These are phyloP conservation scores for Crossaster papposus DNA, from an alignment of 53 echinoderm and acorn worm species.

Conservation along the genomic window DNA sequence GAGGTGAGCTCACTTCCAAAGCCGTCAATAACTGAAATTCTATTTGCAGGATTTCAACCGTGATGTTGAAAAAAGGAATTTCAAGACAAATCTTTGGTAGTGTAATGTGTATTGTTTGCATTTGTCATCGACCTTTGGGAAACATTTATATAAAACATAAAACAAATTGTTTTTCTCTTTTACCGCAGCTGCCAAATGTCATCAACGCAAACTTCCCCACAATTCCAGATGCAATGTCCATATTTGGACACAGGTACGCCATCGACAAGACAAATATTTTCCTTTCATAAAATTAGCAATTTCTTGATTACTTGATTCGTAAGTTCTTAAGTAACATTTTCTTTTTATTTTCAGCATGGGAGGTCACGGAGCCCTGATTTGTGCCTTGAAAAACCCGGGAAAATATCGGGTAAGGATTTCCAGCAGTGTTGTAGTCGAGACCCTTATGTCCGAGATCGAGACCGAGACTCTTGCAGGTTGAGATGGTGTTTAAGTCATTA, in stretches of 20 bases:
- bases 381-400: constrained; percentile 85
- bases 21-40: too few relatives aligned
- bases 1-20: constrained; percentile 65
- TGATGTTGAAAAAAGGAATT: too few relatives aligned
- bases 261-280: neutral
- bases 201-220: constrained; percentile 78
- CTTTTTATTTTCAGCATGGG: constrained; percentile 78
- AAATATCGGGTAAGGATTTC: constrained; percentile 75
- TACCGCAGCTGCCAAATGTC: constrained; percentile 72
- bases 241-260: constrained; percentile 91
- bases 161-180: neutral
- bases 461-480: too few relatives aligned
- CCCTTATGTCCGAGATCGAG: too few relatives aligned
- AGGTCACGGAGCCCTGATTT: constrained; percentile 85
- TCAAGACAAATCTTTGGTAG: too few relatives aligned
- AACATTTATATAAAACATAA: neutral
- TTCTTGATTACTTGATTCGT: neutral
- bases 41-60: too few relatives aligned
- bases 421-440: too few relatives aligned
- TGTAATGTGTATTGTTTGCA: too few relatives aligned
- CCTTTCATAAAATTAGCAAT: neutral
- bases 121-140: too few relatives aligned
- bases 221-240: constrained; percentile 64
- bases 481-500: too few relatives aligned
- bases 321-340: neutral